Conservation (phyloP, 2,113 vertebrate species). For the Macaca fascicularis region T2T-MFA8v1.1 NC_088387.1:16634501-16635000, state of each 20-base stretch:
- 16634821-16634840: background rate
- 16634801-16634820: background rate
- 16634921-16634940: background rate
- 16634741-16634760: background rate
- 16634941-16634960: background rate
- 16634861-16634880: background rate
- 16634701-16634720: background rate
- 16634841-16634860: background rate
- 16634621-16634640: background rate
- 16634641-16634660: background rate
- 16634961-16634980: background rate
- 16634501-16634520: background rate
- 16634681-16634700: background rate
- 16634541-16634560: background rate
- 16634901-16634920: background rate
- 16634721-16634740: background rate
- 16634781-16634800: background rate
- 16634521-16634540: background rate
- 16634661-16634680: background rate
- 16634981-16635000: background rate
- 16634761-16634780: background rate
- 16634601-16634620: background rate
- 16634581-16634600: background rate
- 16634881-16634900: background rate
- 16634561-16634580: background rate